Conservation (phyloP, 2,113 vertebrate species). For the Albula glossodonta region DNA sequence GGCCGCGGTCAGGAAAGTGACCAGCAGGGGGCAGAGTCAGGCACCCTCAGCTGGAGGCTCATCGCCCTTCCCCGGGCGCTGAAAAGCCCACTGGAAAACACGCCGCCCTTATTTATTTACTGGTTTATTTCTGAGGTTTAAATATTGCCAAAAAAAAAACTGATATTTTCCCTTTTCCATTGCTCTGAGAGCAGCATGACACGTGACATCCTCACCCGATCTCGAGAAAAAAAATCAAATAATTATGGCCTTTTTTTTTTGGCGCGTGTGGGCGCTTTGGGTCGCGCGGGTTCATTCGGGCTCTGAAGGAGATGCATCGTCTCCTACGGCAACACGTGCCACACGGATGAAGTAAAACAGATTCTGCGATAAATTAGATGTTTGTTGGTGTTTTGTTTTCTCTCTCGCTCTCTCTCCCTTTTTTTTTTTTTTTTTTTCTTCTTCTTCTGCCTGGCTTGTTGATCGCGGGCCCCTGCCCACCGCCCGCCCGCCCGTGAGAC, state of each 20-base stretch:
- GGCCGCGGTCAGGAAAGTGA: background rate
- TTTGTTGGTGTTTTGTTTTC: slow-evolving; percentile 41
- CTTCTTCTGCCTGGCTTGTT: background rate
- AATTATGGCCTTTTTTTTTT: background rate
- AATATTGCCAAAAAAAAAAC: background rate
- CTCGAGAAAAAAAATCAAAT: background rate
- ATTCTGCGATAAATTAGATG: slow-evolving; percentile 18
- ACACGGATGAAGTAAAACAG: slow-evolving; percentile 7
- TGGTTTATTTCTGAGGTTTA: background rate
- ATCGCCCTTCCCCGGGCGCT: background rate
- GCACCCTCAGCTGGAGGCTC: background rate
- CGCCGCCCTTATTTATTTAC: background rate
- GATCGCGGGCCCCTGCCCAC: background rate
- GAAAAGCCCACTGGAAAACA: background rate
- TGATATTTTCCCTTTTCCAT: background rate
- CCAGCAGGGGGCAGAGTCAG: background rate
- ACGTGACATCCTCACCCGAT: background rate
- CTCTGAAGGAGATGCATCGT: background rate
- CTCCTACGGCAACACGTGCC: background rate
- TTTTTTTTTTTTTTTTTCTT: background rate
- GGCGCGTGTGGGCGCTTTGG: background rate
- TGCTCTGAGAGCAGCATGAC: too few species aligned
- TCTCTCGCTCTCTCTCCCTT: background rate
- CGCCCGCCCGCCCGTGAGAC: background rate
- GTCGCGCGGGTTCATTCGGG: background rate